Percentiles rank a stretch among this genome's conserved stretches.
Conservation (phyloP, 2,797 vertebrate genomes). For the Coluber constrictor region DNA sequence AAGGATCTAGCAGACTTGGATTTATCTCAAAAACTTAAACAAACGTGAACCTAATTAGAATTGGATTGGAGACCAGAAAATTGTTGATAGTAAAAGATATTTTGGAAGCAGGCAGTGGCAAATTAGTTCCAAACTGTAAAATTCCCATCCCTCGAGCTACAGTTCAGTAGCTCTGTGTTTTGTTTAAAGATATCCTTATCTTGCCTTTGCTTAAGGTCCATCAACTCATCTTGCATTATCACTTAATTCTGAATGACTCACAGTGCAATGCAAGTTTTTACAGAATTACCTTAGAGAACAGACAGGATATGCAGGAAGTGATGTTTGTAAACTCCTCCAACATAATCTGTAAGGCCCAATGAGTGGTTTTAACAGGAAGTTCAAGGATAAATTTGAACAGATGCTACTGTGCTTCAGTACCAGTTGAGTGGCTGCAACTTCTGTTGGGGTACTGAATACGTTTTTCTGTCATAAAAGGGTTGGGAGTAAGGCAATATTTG, state of each 20-base stretch:
- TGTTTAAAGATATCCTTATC: neutral
- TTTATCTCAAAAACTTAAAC: neutral
- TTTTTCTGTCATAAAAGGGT: neutral
- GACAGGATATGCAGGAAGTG: neutral
- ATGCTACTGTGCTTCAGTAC: conserved; percentile 23
- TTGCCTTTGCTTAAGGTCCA: neutral
- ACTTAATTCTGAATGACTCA: neutral
- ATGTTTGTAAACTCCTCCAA: conserved; percentile 8
- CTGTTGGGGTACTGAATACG: neutral
- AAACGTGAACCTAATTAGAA: neutral
- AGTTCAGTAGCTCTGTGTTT: neutral
- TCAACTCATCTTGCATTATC: neutral
- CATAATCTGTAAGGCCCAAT: neutral
- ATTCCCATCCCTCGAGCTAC: neutral
- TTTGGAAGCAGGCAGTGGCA: neutral
- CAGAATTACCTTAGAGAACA: neutral
- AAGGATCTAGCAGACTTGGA: neutral
- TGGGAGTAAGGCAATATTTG: conserved; percentile 2
- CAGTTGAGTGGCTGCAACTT: conserved; percentile 35
- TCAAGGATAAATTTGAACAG: conserved; percentile 17
- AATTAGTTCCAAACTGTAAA: neutral
- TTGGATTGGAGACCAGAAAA: neutral
- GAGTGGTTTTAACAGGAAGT: neutral
- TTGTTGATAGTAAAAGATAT: neutral
- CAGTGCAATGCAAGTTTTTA: neutral